Evolutionary conservation across 92 coral and sea anemone species (phyloP), one percentile per base, ranked within the genome.

Genomic region (Umimayanthus chanpuru): DNA sequence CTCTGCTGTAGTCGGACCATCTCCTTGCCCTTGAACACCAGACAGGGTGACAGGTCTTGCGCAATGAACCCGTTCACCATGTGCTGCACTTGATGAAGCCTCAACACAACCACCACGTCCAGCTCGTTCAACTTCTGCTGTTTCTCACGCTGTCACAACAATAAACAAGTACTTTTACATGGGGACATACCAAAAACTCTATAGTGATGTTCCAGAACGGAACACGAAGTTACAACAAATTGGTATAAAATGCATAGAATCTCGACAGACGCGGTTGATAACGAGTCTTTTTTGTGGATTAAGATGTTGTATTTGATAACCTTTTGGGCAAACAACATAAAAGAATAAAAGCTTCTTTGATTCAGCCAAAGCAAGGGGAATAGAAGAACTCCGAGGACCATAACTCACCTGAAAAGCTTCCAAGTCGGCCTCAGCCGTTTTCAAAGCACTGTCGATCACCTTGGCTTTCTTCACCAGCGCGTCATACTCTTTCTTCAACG

Each of bases 81-180:
- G 92, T 96, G 89, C 79, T 96, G 99, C 26, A 96, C 92, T 86
- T 96, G 99, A 88, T 89, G 94, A 40, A 96, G 92, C 72, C 96
- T 88, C 14, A 95, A 49, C 88, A 96, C 96, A 71, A 95, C 99
- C 44, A 96, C 98, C 64, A 96, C 98, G 76, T 96, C 99, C 83
- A 96, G 88, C 94, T 96, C 99, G 93, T 96, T 96, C 80, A 96
- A 73, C 91, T 96, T 96, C 85, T 96, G 99, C 78, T 96, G 99
- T 73, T 96, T 96, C 79, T 96, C 98, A 30, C 99, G 98, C 99
- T 96, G 81, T 50, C 36, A 26, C 49, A 44, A 90, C 85, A 21
- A 1, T 14, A 28, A 61, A 11, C 12, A 53, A 23, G 61, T 20
- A 15, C 9, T n/a, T 41, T 41, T 41, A 41, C 44, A 6, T 41